Base-by-base conservation (phyloP, 2,113 vertebrate species). In the Trogon surrucura region DNA sequence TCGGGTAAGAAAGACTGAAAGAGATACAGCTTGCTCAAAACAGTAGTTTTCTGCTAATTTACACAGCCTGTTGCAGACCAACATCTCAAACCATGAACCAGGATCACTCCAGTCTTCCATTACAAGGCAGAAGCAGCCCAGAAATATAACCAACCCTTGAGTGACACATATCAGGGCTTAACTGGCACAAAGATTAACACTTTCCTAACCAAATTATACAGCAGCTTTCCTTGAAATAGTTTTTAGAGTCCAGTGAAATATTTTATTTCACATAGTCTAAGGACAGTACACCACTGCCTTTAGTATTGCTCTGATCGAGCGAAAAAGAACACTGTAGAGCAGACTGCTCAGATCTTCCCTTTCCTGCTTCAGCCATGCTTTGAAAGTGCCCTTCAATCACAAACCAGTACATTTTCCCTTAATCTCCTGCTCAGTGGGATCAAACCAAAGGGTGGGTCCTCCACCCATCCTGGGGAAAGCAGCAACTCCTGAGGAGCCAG, bases 371-470 rank as follows among this genome's bases (percentile, higher is more conserved):
- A 69, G 54, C 62, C 66, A 13, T 45, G 69, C 44, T 79, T 69
- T 65, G 32, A 44, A 93, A 92, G 41, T 32, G 45, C 62, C 45
- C 53, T 92, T 92, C 66, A 38, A 10, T 44, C 72, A 53, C 58
- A 34, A 78, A 74, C 27, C 48, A 30, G 54, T 65, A 50, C 81
- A 82, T 74, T 32, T 80, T 45, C 78, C 60, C 19, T 71, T 75
- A 11, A 69, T 36, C 32, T 65, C 27, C 74, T 9, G 17, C 41
- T 82, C 50, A 50, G 70, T 38, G 45, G 38, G 71, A 89, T 54
- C 41, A 82, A 88, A 81, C 16, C 74, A 85, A 91, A 93, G 70
- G 25, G 85, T 74, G 93, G 66, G 51, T 80, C 60, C 22, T 91
- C 58, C 51, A 47, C 15, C 23, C 3, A 25, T 58, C 58, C 25